Evolutionary conservation across 1,140 invertebrate species (phyloP), one percentile per base, ranked within the genome.

Genomic region (Drosophila asahinai): DNA sequence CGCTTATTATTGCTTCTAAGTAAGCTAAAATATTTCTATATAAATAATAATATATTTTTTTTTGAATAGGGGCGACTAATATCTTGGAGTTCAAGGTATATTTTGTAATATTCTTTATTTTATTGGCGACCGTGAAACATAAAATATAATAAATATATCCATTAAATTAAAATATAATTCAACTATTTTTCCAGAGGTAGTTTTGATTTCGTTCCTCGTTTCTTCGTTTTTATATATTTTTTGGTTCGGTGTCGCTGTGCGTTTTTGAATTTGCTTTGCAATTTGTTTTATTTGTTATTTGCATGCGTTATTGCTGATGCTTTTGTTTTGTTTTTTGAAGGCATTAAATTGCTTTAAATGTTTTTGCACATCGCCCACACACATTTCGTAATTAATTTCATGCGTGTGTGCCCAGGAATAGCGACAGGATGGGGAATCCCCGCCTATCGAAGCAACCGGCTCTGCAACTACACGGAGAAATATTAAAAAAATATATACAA

Each of bases 361-460:
- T 52, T 51, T 70, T 36, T 19, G 30, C 48, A 55, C 63, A 48
- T 25, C 40, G 30, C 65, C 65, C 66, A 59, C 52, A 45, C 70
- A 40, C 63, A 63, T 63, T 51, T 51, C 48, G 70, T 75, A 75
- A 75, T 75, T 75, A 75, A 75, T 75, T 75, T 75, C 70, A 73
- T 73, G 70, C 70, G 70, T 72, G 67, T 73, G 54, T 73, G 70
- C 58, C 58, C 70, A 33, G 15, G 68, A 63, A 67, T 48, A 22
- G 27, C 25, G 7, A 5, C 25, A 19, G 38, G 17, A 19, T 2
- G 55, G 17, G 9, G 22, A 12, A 15, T 7, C 33, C 27, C 30
- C 22, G 27, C 27, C 27, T 6, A 30, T 30, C 27, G 6, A 27
- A 7, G 27, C 8, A 0, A 9, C 30, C 7, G 5, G 11, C 9